These are phyloP conservation scores for Zophobas morio DNA, from an alignment of 1,140 invertebrate genomes.

Conservation along the genomic window DNA sequence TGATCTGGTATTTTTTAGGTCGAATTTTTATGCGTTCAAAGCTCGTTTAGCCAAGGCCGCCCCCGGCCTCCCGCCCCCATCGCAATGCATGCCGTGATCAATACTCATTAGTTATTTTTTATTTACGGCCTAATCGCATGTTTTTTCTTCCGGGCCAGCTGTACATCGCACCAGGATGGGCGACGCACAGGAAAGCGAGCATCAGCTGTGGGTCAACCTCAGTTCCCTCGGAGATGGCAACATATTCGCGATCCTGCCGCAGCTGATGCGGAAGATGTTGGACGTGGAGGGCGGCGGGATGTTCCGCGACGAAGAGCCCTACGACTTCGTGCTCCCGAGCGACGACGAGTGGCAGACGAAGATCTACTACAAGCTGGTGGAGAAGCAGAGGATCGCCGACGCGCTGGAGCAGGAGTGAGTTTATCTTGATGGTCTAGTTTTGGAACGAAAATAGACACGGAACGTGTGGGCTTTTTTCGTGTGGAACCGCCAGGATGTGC, in stretches of 20 bases:
- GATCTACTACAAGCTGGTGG: slow-evolving; percentile 82
- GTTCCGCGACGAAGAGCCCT: slow-evolving; percentile 58
- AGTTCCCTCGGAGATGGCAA: slow-evolving; percentile 70
- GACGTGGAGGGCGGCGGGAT: slow-evolving; percentile 64
- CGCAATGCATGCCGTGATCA: slow-evolving; percentile 6
- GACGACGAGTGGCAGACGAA: slow-evolving; percentile 80
- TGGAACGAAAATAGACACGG: not conserved
- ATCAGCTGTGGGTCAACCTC: slow-evolving; percentile 70
- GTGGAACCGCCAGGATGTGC: not conserved
- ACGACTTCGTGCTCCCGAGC: slow-evolving; percentile 73
- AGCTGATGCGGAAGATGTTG: slow-evolving; percentile 64
- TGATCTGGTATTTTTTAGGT: no score
- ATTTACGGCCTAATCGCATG: not conserved
- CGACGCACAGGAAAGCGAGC: slow-evolving; percentile 53
- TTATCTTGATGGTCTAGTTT: not conserved
- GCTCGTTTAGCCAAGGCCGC: no score
- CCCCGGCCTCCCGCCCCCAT: not conserved
- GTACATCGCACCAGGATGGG: slow-evolving; percentile 37
- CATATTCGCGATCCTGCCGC: slow-evolving; percentile 70
- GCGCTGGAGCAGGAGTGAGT: slow-evolving; percentile 43
- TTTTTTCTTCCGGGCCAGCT: slow-evolving; percentile 8
- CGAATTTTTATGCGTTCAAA: no score
- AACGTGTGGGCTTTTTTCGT: not conserved
- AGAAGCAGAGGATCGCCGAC: slow-evolving; percentile 73
- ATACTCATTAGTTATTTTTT: not conserved